phyloP scores from a whole-genome alignment of 2,113 vertebrate species.

The Oreotragus oreotragus region DNA sequence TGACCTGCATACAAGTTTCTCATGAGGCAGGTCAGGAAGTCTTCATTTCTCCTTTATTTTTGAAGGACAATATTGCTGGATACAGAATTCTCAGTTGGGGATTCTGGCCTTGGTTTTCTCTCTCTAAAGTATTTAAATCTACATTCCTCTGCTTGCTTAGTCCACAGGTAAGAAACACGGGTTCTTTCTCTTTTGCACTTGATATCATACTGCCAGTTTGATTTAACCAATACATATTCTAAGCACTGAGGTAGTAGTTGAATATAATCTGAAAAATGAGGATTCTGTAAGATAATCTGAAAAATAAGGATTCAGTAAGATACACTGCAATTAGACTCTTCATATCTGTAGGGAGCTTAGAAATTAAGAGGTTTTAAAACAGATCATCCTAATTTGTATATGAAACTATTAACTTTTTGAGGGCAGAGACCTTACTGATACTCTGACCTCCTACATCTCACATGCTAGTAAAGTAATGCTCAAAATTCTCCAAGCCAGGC shows the following conservation, averaged over 20 bases:
- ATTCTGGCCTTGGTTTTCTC: background rate
- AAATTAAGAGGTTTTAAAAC: background rate
- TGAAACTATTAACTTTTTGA: background rate
- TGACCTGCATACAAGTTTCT: background rate
- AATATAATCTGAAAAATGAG: background rate
- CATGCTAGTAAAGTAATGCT: too few relatives aligned
- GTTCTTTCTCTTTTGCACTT: background rate
- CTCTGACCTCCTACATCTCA: background rate
- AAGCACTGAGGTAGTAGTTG: background rate
- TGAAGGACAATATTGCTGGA: background rate
- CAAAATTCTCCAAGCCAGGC: too few relatives aligned
- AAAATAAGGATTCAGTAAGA: background rate
- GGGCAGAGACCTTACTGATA: background rate
- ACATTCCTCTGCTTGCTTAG: background rate
- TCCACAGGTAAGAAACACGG: background rate
- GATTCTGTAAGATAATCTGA: background rate
- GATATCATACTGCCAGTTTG: background rate
- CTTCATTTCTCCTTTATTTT: background rate
- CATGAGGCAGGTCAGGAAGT: background rate
- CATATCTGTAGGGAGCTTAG: background rate
- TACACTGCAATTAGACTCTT: background rate
- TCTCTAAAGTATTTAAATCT: background rate
- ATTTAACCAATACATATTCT: background rate
- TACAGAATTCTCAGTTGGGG: background rate
- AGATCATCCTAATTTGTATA: background rate